Percentiles rank a stretch among this genome's conserved stretches.
These are phyloP conservation scores for Ariopsis seemanni DNA, from an alignment of 2,113 vertebrate species.

Conservation along the genomic window DNA sequence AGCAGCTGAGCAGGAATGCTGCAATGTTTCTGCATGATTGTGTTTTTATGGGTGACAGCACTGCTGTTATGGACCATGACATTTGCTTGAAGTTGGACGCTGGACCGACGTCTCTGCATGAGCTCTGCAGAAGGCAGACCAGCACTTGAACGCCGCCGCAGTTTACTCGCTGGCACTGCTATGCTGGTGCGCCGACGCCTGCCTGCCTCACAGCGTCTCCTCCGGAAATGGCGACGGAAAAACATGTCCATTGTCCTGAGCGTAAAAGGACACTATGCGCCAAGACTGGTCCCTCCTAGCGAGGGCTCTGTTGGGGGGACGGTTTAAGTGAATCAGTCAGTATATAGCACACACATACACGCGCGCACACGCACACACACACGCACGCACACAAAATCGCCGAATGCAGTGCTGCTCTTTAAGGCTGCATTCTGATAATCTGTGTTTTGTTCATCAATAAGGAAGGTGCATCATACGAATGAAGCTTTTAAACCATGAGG, in stretches of 20 bases:
- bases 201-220: constrained; percentile 57
- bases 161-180: constrained; percentile 80
- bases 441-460: not conserved
- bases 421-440: not conserved
- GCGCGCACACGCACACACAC: not conserved
- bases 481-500: not conserved
- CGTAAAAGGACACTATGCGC: not conserved
- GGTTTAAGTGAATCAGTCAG: constrained; percentile 45
- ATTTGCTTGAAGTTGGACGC: constrained; percentile 51
- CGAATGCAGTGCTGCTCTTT: constrained; percentile 54
- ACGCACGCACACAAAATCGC: not conserved
- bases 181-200: constrained; percentile 50
- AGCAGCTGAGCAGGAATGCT: constrained; percentile 71
- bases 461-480: not conserved
- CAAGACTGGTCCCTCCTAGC: not conserved
- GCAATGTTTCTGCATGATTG: constrained; percentile 25
- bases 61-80: not conserved
- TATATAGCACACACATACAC: not conserved
- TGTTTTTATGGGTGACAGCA: not conserved
- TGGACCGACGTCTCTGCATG: constrained; percentile 65
- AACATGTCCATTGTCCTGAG: constrained; percentile 81
- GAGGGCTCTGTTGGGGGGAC: constrained; percentile 70
- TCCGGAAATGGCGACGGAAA: constrained; percentile 81
- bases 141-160: constrained; percentile 77
- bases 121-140: constrained; percentile 79